Conservation (phyloP, 2,888 invertebrate species). For the Drosophila diplacantha region DNA sequence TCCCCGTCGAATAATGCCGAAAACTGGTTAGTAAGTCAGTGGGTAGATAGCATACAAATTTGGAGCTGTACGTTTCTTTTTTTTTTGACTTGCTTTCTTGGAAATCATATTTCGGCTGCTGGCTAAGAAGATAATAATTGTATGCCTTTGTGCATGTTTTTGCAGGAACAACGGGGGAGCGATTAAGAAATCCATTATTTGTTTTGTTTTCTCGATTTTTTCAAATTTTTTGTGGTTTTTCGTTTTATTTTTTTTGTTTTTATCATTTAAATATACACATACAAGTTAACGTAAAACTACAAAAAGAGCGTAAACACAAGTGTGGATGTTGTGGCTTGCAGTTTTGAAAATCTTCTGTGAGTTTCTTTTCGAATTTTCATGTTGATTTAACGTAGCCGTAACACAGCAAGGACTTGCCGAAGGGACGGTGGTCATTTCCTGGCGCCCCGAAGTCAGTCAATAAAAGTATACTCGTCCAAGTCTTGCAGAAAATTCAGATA, state of each 20-base stretch:
- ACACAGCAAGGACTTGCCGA: slow-evolving; percentile 77
- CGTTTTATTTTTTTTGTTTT: slow-evolving; percentile 43
- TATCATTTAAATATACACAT: slow-evolving; percentile 75
- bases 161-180: slow-evolving; percentile 14
- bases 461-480: slow-evolving; percentile 50
- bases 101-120: slow-evolving; percentile 28
- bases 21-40: slow-evolving; percentile 74
- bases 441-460: slow-evolving; percentile 49
- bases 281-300: slow-evolving; percentile 73
- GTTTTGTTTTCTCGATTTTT: slow-evolving; percentile 31
- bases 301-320: slow-evolving; percentile 65
- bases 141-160: background rate
- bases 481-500: slow-evolving; percentile 45
- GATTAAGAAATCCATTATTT: slow-evolving; percentile 42
- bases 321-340: slow-evolving; percentile 41
- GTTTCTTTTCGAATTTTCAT: slow-evolving; percentile 40
- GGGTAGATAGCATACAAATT: slow-evolving; percentile 64
- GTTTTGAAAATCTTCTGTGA: slow-evolving; percentile 37
- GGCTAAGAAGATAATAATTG: slow-evolving; percentile 10
- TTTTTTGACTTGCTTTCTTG: slow-evolving; percentile 6
- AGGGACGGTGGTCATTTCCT: slow-evolving; percentile 1
- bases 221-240: slow-evolving; percentile 34
- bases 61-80: slow-evolving; percentile 37
- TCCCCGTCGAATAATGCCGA: slow-evolving; percentile 45
- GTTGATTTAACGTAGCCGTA: slow-evolving; percentile 72